Evolutionary conservation across 2,888 invertebrate species (phyloP).

Genomic region (Campoplex capitator): DNA sequence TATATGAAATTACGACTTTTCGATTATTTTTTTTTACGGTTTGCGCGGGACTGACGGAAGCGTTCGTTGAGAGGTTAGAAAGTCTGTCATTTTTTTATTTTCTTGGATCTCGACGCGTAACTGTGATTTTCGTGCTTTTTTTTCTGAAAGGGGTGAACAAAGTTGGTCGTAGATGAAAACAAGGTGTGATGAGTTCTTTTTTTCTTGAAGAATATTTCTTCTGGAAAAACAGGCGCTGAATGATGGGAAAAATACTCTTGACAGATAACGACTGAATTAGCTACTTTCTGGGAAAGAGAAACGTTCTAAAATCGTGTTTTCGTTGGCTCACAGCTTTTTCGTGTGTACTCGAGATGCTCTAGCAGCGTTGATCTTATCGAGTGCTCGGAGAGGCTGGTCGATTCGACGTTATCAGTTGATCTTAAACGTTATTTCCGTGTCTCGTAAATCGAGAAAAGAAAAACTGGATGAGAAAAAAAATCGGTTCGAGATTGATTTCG

Average conservation of each 20-base stretch:
- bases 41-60: neutral
- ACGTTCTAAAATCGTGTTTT: neutral
- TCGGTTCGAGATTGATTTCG: constrained; percentile 6
- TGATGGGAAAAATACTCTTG: neutral
- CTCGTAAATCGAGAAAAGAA: neutral
- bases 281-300: neutral
- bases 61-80: neutral
- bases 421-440: constrained; percentile 3
- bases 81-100: neutral
- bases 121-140: too few relatives aligned
- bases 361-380: neutral
- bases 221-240: neutral
- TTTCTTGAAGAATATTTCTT: neutral
- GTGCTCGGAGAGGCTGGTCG: neutral
- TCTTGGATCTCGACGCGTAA: neutral
- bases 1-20: neutral
- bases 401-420: constrained; percentile 8
- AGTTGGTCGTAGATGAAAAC: neutral
- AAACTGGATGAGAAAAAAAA: neutral
- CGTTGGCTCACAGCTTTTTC: neutral
- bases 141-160: neutral
- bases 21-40: neutral
- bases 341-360: neutral
- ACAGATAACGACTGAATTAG: neutral
- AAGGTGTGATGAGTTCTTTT: too few relatives aligned